phyloP scores from a whole-genome alignment of 1,140 invertebrate genomes.

The Drosophila sproati region DNA sequence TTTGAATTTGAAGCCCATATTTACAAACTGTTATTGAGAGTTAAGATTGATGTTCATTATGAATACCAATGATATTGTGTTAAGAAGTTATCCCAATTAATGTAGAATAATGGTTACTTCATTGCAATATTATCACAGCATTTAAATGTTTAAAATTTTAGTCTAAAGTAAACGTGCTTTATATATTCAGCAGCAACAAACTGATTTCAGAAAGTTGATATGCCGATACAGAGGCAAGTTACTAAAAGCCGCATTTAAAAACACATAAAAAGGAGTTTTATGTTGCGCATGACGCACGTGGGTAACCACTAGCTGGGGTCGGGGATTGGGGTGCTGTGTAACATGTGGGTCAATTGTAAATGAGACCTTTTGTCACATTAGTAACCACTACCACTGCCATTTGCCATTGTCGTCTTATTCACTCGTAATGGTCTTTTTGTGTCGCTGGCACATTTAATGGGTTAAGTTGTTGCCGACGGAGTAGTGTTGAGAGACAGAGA shows the following conservation, averaged over 20 bases:
- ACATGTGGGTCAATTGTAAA: slow-evolving; percentile 78
- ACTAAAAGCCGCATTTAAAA: slow-evolving; percentile 75
- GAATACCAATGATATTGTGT: no score
- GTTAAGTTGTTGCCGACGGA: slow-evolving; percentile 39
- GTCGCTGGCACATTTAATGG: slow-evolving; percentile 48
- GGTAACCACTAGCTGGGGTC: no score
- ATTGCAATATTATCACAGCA: neutral
- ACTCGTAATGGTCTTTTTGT: slow-evolving; percentile 65
- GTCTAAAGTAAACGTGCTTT: neutral
- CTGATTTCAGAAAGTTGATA: neutral
- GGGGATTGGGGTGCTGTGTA: slow-evolving; percentile 9
- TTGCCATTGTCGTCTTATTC: slow-evolving; percentile 52
- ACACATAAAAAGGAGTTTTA: slow-evolving; percentile 62
- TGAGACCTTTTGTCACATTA: slow-evolving; percentile 75
- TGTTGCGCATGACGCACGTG: slow-evolving; percentile 44
- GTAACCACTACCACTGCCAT: slow-evolving; percentile 18
- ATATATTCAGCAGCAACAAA: slow-evolving; percentile 9
- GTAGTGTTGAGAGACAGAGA: slow-evolving; percentile 6
- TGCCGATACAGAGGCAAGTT: slow-evolving; percentile 12
- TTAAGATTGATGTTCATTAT: no score
- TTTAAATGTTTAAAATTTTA: no score
- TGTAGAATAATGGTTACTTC: neutral
- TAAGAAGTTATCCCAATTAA: neutral
- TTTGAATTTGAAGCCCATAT: no score
- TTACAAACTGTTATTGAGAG: no score